Evolutionary conservation across 2,113 vertebrate genomes (phyloP), one percentile per base, ranked within the genome.

Genomic region (Odobenus rosmarus): DNA sequence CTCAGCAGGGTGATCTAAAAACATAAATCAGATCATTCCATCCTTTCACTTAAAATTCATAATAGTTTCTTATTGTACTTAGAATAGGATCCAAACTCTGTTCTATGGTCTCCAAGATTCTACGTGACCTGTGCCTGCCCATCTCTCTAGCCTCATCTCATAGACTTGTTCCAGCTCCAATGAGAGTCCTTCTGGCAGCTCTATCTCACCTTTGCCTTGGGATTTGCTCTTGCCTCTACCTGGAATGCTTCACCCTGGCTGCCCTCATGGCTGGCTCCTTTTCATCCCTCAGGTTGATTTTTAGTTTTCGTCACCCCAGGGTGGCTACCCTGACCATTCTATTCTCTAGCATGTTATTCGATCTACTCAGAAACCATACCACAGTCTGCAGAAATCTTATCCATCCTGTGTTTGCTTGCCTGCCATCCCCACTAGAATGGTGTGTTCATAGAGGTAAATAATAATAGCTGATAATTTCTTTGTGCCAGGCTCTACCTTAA

Each of bases 401-500:
- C 42, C 39, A 53, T 18, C 16, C 8, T 53, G 1, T 31, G 74
- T 82, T 85, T 77, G 26, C 74, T 77, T 85, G 11, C 39, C 46
- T 53, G 7, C 76, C 28, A 49, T 72, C 19, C 16, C 46, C 67
- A 79, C 24, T 5, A 89, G 39, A 95, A 94, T 1, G 1, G 31
- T 90, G 46, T 82, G 24, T 72, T 71, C 49, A 46, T 15, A 88
- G 92, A 90, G 24, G 46, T 87, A 86, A 88, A 85, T 36, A 89
- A 71, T 39, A 94, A 94, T 79, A 95, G 19, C 12, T 33, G 55
- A 87, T 42, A 72, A 2, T 91, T 93, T 53, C 53, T 95, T 72
- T 80, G 36, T 83, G 33, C 49, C 74, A 90, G 64, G 49, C 10
- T 42, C 72, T 39, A 7, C 33, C 80, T 33, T 77, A 28, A 26